phyloP scores from a whole-genome alignment of 2,888 invertebrate species.

The Synergus itoensis region DNA sequence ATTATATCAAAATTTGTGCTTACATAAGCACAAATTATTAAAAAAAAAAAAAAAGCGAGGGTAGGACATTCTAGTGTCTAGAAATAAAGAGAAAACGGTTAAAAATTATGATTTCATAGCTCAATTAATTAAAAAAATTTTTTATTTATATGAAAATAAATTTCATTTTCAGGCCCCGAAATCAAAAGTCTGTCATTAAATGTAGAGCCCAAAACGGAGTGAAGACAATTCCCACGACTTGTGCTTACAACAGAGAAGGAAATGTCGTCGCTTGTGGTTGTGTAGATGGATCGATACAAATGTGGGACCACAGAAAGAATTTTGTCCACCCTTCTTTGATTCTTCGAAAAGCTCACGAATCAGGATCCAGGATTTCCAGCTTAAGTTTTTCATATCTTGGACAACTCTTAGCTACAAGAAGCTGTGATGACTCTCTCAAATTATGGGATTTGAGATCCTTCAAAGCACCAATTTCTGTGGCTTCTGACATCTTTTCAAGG shows the following conservation, averaged over 20 bases:
- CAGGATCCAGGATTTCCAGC: constrained; percentile 89
- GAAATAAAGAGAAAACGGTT: no score
- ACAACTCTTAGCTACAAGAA: constrained; percentile 87
- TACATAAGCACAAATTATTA: no score
- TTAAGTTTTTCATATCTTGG: constrained; percentile 94
- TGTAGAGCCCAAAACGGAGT: constrained; percentile 92
- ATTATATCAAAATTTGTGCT: no score
- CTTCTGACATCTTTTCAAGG: constrained; percentile 86
- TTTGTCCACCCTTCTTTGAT: constrained; percentile 92
- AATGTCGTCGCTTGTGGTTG: constrained; percentile 94
- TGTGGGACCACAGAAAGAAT: constrained; percentile 97
- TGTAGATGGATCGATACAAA: constrained; percentile 95
- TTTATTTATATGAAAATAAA: neutral
- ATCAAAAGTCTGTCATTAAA: constrained; percentile 91
- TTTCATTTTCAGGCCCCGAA: constrained; percentile 81
- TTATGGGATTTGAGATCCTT: constrained; percentile 95
- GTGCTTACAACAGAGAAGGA: constrained; percentile 91
- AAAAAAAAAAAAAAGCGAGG: no score
- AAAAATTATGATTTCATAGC: no score
- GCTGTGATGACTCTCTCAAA: constrained; percentile 96
- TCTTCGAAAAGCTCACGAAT: constrained; percentile 89
- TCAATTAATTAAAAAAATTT: no score
- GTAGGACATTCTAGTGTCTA: no score
- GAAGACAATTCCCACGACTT: constrained; percentile 91
- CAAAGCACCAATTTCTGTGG: constrained; percentile 87